Percentiles rank a stretch among this genome's conserved stretches.
Conservation (phyloP, 2,113 vertebrate genomes). For the Marmota monax region DNA sequence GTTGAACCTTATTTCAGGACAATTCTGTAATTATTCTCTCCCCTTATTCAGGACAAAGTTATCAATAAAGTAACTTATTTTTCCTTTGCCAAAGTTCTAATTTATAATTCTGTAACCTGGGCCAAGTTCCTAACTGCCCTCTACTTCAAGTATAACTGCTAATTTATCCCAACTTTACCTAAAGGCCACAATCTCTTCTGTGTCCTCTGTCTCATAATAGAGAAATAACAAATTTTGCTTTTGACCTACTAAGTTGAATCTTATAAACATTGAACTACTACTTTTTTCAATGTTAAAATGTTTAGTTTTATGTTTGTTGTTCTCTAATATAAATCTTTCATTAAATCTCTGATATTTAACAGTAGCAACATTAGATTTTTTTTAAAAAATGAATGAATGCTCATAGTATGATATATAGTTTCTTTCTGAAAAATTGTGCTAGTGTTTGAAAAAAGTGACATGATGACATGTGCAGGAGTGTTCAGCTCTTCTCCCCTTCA, state of each 20-base stretch:
- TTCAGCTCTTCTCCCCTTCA: neutral
- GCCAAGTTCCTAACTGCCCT: neutral
- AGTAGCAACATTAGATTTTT: neutral
- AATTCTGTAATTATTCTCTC: neutral
- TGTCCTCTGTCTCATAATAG: neutral
- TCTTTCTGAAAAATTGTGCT: neutral
- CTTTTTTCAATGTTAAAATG: conserved; percentile 1
- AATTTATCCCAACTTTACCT: conserved; percentile 40
- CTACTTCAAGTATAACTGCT: conserved; percentile 38
- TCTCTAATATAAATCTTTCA: conserved; percentile 7
- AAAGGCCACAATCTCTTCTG: conserved; percentile 30
- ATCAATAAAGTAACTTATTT: neutral
- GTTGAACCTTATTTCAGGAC: neutral
- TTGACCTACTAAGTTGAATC: conserved; percentile 34
- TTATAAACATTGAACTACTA: conserved; percentile 14
- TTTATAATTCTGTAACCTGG: conserved; percentile 45
- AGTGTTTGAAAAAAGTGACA: neutral
- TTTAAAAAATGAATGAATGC: conserved; percentile 1
- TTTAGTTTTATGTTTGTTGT: conserved; percentile 24
- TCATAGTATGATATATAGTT: neutral
- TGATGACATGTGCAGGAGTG: neutral
- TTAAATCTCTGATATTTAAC: neutral
- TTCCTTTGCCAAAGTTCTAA: neutral
- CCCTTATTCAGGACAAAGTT: neutral
- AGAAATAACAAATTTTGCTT: conserved; percentile 1